Conservation (phyloP, 2,113 vertebrate species). For the Ascaphus truei region DNA sequence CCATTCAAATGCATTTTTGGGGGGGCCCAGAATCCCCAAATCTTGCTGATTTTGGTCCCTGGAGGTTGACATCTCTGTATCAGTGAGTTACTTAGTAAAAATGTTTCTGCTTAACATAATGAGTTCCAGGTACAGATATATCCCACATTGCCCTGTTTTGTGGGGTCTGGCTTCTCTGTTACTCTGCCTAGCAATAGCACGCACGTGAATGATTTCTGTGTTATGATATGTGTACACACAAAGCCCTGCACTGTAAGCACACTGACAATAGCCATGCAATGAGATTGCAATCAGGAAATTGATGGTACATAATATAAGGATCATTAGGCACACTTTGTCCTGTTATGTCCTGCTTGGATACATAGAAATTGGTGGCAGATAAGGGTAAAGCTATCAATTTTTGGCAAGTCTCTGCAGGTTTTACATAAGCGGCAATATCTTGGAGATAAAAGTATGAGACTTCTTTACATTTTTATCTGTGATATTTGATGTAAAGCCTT, state of each 20-base stretch:
- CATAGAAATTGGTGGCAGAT: background rate
- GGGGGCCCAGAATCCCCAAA: no score
- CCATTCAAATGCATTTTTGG: no score
- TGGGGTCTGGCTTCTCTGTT: background rate
- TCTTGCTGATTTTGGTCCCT: no score
- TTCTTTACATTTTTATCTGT: no score
- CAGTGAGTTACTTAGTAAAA: background rate
- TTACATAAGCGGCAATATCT: no score
- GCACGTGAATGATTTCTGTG: background rate
- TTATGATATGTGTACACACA: constrained; percentile 2
- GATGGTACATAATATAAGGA: no score
- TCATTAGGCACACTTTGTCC: background rate
- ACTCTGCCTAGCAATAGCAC: constrained; percentile 4
- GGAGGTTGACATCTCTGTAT: background rate
- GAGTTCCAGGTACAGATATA: background rate
- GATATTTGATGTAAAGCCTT: no score
- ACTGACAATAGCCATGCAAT: constrained; percentile 8
- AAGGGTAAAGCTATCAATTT: no score
- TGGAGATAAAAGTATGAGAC: no score
- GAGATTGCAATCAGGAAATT: background rate
- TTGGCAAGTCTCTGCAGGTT: no score
- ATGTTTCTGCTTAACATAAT: background rate
- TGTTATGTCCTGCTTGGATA: background rate
- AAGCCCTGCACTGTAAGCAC: background rate
- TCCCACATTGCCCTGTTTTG: background rate